phyloP scores from a whole-genome alignment of 2,888 invertebrate species.

The Hirudinaria manillensis region DNA sequence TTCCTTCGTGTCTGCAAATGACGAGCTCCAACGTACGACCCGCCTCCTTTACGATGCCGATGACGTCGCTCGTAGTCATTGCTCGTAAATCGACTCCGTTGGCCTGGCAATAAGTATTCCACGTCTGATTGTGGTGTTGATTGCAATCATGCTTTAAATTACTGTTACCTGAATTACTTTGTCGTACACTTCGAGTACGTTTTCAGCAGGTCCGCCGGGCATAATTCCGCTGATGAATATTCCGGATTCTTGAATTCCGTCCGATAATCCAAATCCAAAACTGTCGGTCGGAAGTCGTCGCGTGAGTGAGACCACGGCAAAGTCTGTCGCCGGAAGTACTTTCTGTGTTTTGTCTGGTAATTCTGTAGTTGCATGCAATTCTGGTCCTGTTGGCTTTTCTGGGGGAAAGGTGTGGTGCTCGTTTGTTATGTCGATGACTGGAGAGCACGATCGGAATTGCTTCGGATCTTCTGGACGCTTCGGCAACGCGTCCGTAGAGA shows the following conservation, averaged over 20 bases:
- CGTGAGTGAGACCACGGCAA: neutral
- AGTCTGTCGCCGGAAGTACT: neutral
- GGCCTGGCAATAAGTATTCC: neutral
- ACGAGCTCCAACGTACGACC: slow-evolving; percentile 9
- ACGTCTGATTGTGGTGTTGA: neutral
- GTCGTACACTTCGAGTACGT: slow-evolving; percentile 13
- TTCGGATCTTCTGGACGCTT: neutral
- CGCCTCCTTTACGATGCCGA: neutral
- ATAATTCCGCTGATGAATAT: slow-evolving; percentile 21
- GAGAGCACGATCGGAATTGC: neutral
- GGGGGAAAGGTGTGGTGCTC: neutral
- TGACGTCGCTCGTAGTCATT: neutral
- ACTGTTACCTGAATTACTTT: slow-evolving; percentile 25
- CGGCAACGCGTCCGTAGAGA: no score
- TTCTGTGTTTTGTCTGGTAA: neutral
- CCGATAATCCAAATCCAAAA: slow-evolving; percentile 25
- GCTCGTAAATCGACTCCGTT: neutral
- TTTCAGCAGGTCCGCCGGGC: slow-evolving; percentile 9
- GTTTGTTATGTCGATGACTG: neutral
- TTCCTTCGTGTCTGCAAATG: neutral
- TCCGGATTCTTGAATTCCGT: slow-evolving; percentile 20
- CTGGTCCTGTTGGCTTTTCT: neutral
- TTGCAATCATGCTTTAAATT: no score
- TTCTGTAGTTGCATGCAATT: no score
- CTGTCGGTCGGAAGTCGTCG: neutral